Evolutionary conservation across 2,888 invertebrate species (phyloP), one percentile per base, ranked within the genome.

Genomic region (Epsilonema sp.): DNA sequence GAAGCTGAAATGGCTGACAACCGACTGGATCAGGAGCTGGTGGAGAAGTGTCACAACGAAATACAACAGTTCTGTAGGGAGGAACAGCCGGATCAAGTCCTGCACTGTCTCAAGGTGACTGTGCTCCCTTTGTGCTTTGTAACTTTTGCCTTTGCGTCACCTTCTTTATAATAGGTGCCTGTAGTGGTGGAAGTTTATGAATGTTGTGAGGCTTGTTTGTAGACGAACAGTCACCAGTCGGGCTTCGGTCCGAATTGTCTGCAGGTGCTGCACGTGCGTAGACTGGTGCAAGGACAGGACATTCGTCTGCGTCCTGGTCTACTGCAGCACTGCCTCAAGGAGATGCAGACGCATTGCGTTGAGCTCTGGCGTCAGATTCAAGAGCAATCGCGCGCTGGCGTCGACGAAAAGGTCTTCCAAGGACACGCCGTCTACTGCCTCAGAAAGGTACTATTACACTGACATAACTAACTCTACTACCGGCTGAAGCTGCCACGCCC

Each of bases 301-400:
- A 82, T 86, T 62, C 78, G 83, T 57, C 72, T 90, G 49, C 86
- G 92, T 71, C 87, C 89, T 1, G 69, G 84, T 39, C 72, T 94
- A 26, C 77, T 80, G 50, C 77, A 78, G 46, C 75, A 84, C 47
- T 94, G 94, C 64, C 13, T 42, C 8, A 13, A 24, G 21, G n/a
- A n/a, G n/a, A n/a, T n/a, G n/a, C n/a, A n/a, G n/a, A 23, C 11
- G 21, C 11, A 5, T 43, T 43, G n/a, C 20, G n/a, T n/a, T 11
- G n/a, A 25, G 19, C 21, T 21, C 13, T 47, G 19, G n/a, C 21
- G 20, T 36, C 42, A 5, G 43, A 19, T 13, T 48, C 44, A 21
- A 37, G 19, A 25, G 38, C 26, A 8, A 31, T 16, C 8, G 31
- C 16, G 16, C 31, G n/a, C n/a, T n/a, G n/a, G n/a, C n/a, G n/a